Conservation (phyloP, 2,797 vertebrate genomes). For the Xerus rutilus region DNA sequence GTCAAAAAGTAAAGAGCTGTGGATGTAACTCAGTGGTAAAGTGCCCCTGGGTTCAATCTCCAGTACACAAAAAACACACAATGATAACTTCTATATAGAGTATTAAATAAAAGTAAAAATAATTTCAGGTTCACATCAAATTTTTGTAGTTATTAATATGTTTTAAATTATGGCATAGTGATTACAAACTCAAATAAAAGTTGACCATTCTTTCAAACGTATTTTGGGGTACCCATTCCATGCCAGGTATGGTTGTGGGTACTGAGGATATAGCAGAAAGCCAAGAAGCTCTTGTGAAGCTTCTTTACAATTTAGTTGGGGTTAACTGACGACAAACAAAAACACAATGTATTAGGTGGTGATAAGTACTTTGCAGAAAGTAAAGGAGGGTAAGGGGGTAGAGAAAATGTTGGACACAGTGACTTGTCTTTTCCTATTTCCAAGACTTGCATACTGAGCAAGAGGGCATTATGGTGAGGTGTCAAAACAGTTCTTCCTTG, state of each 20-base stretch:
- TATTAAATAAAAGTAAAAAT: not conserved
- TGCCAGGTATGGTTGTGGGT: not conserved
- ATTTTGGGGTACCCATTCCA: not conserved
- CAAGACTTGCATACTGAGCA: not conserved
- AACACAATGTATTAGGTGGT: not conserved
- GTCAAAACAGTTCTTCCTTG: not conserved
- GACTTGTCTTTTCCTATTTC: slow-evolving; percentile 35
- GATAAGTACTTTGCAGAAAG: slow-evolving; percentile 19
- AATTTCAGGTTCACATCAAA: not conserved
- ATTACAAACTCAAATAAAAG: not conserved
- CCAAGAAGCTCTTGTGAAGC: not conserved
- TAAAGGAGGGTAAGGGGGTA: not conserved
- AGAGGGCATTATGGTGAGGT: slow-evolving; percentile 20
- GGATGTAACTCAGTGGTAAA: not conserved
- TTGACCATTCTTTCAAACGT: not conserved
- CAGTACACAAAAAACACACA: not conserved
- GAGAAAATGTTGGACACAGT: not conserved
- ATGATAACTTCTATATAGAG: not conserved
- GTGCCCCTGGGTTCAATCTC: not conserved
- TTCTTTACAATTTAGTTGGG: not conserved
- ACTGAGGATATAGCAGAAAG: not conserved
- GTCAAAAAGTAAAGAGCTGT: not conserved
- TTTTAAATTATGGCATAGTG: not conserved
- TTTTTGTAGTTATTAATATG: slow-evolving; percentile 27
- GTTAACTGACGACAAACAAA: not conserved